A percentile compares a stretch with the other conserved stretches of the same genome.
Evolutionary conservation across 2,888 invertebrate genomes (phyloP).

Genomic region (Gastracanthus pulcherrimus): DNA sequence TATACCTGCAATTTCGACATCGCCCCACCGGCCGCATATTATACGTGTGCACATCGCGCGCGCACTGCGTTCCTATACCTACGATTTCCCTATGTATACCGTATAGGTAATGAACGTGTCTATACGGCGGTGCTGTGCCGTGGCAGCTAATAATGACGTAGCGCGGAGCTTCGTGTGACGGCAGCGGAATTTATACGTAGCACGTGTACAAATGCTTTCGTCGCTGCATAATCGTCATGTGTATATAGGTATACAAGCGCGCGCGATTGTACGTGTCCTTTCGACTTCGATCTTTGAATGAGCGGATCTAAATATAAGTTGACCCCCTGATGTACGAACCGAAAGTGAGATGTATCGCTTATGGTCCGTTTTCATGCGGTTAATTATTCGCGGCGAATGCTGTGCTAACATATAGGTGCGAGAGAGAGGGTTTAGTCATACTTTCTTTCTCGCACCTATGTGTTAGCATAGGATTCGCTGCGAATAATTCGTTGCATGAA

Average conservation of each 20-base stretch:
- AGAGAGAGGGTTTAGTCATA: too few species aligned
- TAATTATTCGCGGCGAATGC: too few species aligned
- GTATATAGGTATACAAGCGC: background rate
- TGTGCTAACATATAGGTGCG: too few species aligned
- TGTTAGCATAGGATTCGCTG: too few species aligned
- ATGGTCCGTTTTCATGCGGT: too few species aligned
- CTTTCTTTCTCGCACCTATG: too few species aligned
- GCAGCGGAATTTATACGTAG: background rate
- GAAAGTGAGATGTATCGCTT: background rate
- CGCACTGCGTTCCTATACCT: background rate
- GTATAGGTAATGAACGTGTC: background rate
- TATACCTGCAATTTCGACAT: background rate
- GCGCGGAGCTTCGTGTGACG: background rate
- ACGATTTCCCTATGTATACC: background rate
- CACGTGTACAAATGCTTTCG: background rate
- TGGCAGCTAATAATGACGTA: too few species aligned
- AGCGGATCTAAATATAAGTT: background rate
- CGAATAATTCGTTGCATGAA: too few species aligned
- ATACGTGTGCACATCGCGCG: background rate
- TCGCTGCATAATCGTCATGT: background rate
- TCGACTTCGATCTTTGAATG: constrained; percentile 8
- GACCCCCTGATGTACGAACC: background rate
- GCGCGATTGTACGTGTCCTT: background rate
- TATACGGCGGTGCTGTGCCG: too few species aligned
- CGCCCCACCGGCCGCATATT: background rate